These are phyloP conservation scores for Hipposideros armiger DNA, from an alignment of 2,113 vertebrate species.

Conservation along the genomic window DNA sequence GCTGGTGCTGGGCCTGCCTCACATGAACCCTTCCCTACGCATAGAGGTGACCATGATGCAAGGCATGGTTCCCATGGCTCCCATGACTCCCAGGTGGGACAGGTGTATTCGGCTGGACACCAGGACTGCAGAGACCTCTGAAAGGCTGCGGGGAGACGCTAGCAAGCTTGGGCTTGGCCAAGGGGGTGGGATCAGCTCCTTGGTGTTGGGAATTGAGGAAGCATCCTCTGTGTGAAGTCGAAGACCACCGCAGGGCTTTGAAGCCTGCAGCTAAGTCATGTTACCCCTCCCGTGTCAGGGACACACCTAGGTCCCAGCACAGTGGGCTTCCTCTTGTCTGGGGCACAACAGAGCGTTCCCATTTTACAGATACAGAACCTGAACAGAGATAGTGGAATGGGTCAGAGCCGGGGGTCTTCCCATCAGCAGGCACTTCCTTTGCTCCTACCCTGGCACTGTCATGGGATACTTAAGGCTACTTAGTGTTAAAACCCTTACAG, in stretches of 20 bases:
- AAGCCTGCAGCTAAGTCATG: not conserved
- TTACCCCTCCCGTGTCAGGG: not conserved
- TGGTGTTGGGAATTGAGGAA: not conserved
- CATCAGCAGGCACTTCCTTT: not conserved
- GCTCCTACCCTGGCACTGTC: not conserved
- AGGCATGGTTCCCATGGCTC: not conserved
- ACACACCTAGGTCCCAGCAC: accelerated
- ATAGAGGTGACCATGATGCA: not conserved
- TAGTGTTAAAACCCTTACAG: not conserved
- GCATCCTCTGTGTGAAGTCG: not conserved
- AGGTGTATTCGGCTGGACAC: not conserved
- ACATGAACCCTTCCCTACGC: not conserved
- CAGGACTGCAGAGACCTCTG: not conserved
- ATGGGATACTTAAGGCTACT: not conserved
- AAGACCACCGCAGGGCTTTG: not conserved
- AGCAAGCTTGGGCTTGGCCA: not conserved
- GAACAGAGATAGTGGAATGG: not conserved
- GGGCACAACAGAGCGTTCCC: not conserved
- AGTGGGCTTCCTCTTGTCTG: not conserved
- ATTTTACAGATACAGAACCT: not conserved
- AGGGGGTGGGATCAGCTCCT: not conserved
- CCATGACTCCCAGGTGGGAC: not conserved
- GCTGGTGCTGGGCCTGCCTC: not conserved
- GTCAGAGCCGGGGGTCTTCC: not conserved
- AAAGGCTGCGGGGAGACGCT: not conserved